These are phyloP conservation scores for Gadopsis bispinosus DNA, from an alignment of 2,797 vertebrate genomes.

Conservation along the genomic window DNA sequence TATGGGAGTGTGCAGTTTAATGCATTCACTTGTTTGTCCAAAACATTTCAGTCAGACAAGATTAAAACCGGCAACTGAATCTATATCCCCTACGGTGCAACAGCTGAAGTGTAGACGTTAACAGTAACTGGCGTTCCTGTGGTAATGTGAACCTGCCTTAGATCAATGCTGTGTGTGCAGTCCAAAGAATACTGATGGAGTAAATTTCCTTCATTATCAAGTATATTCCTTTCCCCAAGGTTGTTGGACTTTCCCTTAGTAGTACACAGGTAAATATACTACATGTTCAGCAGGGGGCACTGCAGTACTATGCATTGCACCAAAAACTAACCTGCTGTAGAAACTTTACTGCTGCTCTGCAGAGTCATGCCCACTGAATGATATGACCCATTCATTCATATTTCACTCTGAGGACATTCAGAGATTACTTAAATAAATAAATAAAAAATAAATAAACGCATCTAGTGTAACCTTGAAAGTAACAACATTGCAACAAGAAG, in stretches of 20 bases:
- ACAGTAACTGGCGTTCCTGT: conserved; percentile 23
- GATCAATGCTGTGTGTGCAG: conserved; percentile 23
- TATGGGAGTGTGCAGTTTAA: background rate
- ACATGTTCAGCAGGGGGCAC: conserved; percentile 71
- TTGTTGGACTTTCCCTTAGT: conserved; percentile 1
- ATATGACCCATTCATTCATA: conserved; percentile 70
- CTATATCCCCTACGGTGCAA: conserved; percentile 12
- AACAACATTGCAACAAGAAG: background rate
- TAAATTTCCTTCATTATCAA: conserved; percentile 9
- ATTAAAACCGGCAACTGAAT: conserved; percentile 15
- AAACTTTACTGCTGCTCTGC: conserved; percentile 58
- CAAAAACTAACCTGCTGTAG: conserved; percentile 12
- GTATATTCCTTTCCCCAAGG: background rate
- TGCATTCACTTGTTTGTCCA: conserved; percentile 5
- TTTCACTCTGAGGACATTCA: conserved; percentile 63
- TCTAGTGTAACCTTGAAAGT: conserved; percentile 20
- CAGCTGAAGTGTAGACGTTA: conserved; percentile 19
- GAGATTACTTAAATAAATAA: conserved; percentile 30
- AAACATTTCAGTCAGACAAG: background rate
- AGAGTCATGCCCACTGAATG: conserved; percentile 71
- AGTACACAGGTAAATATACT: conserved; percentile 15
- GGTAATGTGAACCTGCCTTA: conserved; percentile 11
- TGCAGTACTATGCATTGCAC: conserved; percentile 51
- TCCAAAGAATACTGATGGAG: conserved; percentile 29
- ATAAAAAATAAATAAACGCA: background rate